Conservation (phyloP, 2,113 vertebrate species). For the Burhinus bistriatus region DNA sequence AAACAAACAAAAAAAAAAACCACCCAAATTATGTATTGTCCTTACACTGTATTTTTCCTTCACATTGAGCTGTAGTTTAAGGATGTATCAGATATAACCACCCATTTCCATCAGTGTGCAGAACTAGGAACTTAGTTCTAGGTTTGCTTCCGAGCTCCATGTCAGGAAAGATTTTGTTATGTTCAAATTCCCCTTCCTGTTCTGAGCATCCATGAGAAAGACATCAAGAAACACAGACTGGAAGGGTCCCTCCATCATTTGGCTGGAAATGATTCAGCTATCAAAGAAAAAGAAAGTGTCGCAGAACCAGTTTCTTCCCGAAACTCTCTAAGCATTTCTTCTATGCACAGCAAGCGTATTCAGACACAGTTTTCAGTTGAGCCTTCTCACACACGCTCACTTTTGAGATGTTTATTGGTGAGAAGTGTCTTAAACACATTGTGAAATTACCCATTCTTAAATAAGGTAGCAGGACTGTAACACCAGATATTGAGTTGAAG, state of each 20-base stretch:
- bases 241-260: background rate
- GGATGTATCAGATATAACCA: background rate
- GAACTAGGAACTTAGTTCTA: background rate
- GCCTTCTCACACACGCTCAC: background rate
- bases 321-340: background rate
- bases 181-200: background rate
- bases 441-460: background rate
- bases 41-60: background rate
- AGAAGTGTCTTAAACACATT: background rate
- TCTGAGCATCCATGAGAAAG: background rate
- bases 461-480: background rate
- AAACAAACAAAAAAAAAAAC: background rate
- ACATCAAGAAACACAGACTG: background rate
- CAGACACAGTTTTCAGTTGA: background rate
- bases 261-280: background rate
- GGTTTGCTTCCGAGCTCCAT: background rate
- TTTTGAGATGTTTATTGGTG: background rate
- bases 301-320: background rate
- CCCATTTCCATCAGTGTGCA: background rate
- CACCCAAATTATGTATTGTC: background rate
- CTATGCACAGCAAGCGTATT: background rate
- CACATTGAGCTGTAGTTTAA: background rate
- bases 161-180: background rate
- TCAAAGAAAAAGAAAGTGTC: background rate
- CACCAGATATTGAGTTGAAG: background rate